Conservation (phyloP, 2,888 invertebrate genomes). For the Agriopis leucophaearia region DNA sequence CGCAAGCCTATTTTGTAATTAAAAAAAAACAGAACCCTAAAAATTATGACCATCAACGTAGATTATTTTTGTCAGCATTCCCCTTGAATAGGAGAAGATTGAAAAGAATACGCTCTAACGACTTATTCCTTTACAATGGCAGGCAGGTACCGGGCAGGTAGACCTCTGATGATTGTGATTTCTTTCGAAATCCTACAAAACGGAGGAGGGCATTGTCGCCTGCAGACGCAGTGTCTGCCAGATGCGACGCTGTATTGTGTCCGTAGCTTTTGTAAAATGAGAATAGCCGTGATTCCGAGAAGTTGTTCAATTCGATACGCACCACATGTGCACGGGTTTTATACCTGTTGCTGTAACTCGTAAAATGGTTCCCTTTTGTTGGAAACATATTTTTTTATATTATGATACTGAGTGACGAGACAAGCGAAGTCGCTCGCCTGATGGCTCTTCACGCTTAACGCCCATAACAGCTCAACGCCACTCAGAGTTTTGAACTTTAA, state of each 20-base stretch:
- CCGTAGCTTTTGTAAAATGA: conserved; percentile 50
- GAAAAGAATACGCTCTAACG: conserved; percentile 37
- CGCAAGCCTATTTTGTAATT: too few relatives aligned
- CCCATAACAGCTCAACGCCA: too few relatives aligned
- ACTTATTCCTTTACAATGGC: conserved; percentile 38
- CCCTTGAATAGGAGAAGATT: conserved; percentile 34
- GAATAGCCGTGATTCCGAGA: conserved; percentile 66
- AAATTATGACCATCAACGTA: conserved; percentile 16
- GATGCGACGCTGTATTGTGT: conserved; percentile 70
- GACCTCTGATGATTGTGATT: conserved; percentile 52
- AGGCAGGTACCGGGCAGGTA: conserved; percentile 67
- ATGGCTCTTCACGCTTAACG: too few relatives aligned
- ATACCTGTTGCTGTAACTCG: conserved; percentile 62
- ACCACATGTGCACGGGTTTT: conserved; percentile 67
- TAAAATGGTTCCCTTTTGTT: conserved; percentile 53
- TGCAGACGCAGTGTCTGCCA: conserved; percentile 75
- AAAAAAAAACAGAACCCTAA: too few relatives aligned
- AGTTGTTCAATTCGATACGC: conserved; percentile 63
- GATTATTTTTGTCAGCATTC: conserved; percentile 29
- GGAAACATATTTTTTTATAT: too few relatives aligned
- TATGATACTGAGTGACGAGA: too few relatives aligned
- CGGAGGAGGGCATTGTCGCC: conserved; percentile 59
- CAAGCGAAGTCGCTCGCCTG: too few relatives aligned
- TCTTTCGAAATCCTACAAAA: conserved; percentile 45
- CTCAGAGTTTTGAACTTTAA: too few relatives aligned